phyloP scores from a whole-genome alignment of 2,113 vertebrate species.

The Cyanoderma ruficeps region DNA sequence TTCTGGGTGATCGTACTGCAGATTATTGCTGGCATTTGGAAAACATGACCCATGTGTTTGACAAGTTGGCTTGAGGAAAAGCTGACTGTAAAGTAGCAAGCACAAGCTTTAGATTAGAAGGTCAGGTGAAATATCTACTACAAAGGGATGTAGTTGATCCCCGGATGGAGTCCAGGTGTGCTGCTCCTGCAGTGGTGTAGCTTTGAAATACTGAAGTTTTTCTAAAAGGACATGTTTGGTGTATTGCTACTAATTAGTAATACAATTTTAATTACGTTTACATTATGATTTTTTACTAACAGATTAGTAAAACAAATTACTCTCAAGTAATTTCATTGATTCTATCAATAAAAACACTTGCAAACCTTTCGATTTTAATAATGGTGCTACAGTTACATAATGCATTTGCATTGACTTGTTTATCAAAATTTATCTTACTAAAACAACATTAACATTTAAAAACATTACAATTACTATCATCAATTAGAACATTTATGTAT shows the following conservation, averaged over 20 bases:
- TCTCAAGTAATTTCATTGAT: not conserved
- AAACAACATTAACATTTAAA: not conserved
- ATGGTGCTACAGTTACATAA: not conserved
- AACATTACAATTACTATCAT: not conserved
- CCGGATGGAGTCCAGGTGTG: not conserved
- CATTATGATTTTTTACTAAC: not conserved
- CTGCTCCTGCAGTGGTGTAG: not conserved
- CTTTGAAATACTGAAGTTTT: not conserved
- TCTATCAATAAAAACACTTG: not conserved
- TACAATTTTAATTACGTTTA: not conserved
- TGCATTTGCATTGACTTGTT: not conserved
- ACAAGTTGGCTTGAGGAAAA: conserved; percentile 44
- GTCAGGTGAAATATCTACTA: conserved; percentile 35
- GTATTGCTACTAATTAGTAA: not conserved
- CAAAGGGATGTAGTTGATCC: not conserved
- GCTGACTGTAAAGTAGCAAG: conserved; percentile 22
- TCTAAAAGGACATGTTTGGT: not conserved
- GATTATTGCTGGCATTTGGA: conserved; percentile 52
- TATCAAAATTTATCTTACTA: not conserved
- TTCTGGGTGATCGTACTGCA: not conserved
- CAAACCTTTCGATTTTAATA: not conserved
- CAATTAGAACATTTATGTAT: not conserved
- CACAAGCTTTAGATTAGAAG: conserved; percentile 53
- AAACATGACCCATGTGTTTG: conserved; percentile 39
- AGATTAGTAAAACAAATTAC: not conserved